These are phyloP conservation scores for Tapirus terrestris DNA, from an alignment of 2,113 vertebrate genomes.

Conservation along the genomic window DNA sequence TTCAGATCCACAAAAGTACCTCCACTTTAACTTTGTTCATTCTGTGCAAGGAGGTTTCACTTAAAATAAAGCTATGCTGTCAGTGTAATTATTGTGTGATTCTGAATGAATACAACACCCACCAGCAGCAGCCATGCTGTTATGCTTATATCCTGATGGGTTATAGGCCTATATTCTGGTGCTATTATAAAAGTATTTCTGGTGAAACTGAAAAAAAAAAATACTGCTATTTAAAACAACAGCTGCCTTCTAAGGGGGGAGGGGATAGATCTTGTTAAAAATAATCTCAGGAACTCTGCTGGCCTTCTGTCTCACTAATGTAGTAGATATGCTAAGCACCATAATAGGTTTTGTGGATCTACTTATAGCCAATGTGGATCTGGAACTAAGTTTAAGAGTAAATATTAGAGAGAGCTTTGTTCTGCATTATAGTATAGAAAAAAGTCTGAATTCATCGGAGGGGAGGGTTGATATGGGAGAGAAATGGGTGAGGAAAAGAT, in stretches of 20 bases:
- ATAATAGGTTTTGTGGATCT: neutral
- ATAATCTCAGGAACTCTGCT: neutral
- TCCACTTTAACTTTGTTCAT: neutral
- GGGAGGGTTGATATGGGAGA: neutral
- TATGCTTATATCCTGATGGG: neutral
- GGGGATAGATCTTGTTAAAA: neutral
- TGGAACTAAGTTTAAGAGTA: neutral
- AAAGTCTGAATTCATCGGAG: neutral
- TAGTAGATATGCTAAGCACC: neutral
- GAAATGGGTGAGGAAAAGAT: neutral
- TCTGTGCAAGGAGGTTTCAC: neutral
- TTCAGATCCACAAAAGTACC: neutral
- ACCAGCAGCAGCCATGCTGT: neutral
- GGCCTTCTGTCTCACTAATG: neutral
- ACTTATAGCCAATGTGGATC: neutral
- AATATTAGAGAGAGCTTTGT: neutral
- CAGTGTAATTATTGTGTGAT: neutral
- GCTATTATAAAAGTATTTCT: neutral
- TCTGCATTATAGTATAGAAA: neutral
- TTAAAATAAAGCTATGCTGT: neutral
- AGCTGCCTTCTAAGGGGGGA: neutral
- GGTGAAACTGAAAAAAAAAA: neutral
- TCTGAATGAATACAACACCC: neutral
- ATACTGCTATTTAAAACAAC: constrained; percentile 2
- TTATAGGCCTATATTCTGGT: neutral